Evolutionary conservation across 2,113 vertebrate genomes (phyloP), one percentile per base, ranked within the genome.

Genomic region (Apteryx mantelli): DNA sequence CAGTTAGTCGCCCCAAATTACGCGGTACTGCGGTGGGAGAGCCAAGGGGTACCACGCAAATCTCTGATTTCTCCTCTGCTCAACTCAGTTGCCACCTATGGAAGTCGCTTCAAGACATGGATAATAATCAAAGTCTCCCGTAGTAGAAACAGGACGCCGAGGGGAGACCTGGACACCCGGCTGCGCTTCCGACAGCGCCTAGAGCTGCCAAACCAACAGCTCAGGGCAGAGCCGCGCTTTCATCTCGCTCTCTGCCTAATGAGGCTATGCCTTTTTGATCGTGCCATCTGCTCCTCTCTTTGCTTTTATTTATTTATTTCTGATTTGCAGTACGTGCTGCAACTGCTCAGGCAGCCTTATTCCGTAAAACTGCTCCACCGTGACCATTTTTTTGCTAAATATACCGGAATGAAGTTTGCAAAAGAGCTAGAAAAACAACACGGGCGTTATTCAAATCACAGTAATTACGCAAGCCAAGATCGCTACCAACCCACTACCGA

Each of bases 391-490:
- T 46, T 46, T 46, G 32, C 81, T 78, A 82, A 69, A 85, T 7
- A 82, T 38, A 65, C 44, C 73, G 56, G 61, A 10, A 86, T 32
- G 7, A 73, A 85, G 52, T 82, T 91, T 82, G 78, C 68, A 78
- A 81, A 95, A 22, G 56, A 69, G 61, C 52, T 79, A 2, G 2
- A 73, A 73, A 86, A 60, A 74, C 38, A 58, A 3, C 0, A 1
- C 61, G 55, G 74, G 77, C 55, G 75, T 84, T 50, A 73, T 30
- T 64, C 46, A 48, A 46, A 73, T 76, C 32, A 82, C 34, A 32
- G 12, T 65, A 93, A 95, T 69, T 73, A 89, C 11, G 58, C n/a
- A 94, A 69, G 74, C 52, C 75, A 96, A 96, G 63, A 89, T 82
- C 87, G 82, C 73, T 56, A 82, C 42, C 79, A 81, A 95, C 64